Evolutionary conservation across 2,797 vertebrate genomes (phyloP), one percentile per base, ranked within the genome.

Genomic region (Calcarius lapponicus): DNA sequence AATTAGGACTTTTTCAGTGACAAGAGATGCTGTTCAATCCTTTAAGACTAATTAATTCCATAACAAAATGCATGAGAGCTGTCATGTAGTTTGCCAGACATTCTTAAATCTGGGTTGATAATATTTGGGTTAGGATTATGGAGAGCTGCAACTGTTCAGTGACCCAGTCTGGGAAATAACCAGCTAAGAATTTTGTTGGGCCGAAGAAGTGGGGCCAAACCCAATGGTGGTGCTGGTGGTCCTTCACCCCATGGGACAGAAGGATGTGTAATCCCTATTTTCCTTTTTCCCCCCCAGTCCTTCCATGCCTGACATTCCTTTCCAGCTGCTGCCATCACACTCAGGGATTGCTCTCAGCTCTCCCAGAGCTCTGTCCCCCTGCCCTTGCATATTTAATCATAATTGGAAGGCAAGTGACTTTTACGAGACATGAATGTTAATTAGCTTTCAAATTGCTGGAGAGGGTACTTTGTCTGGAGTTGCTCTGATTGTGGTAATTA

Each of bases 401-500:
- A 97, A 96, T 93, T 97, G 93, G 95, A 90, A 97, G 94, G 97
- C 95, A 96, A 97, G 93, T 96, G 93, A 98, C 96, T 97, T 97
- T 83, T 92, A 90, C 70, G 43, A 89, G 94, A 94, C 58, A 45
- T 73, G 94, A 95, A 96, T 98, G 97, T 96, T 98, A 97, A 98
- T 97, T 95, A 97, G 88, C 75, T 92, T 86, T 97, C 95, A 96
- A 95, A 97, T 95, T 95, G 97, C 91, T 86, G 81, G 75, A 87
- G 90, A 97, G 71, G 86, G 48, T 96, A 82, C 91, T 98, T 97
- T 96, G 95, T 94, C 94, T 97, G 95, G 96, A 96, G 97, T 96
- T 96, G 88, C 82, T 97, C 90, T 94, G 93, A 98, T 97, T 97
- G 94, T 93, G 93, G 76, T 97, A 97, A 98, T 97, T 98, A 97